These are phyloP conservation scores for Sminthopsis crassicaudata DNA, from an alignment of 2,113 vertebrate species.

Conservation along the genomic window DNA sequence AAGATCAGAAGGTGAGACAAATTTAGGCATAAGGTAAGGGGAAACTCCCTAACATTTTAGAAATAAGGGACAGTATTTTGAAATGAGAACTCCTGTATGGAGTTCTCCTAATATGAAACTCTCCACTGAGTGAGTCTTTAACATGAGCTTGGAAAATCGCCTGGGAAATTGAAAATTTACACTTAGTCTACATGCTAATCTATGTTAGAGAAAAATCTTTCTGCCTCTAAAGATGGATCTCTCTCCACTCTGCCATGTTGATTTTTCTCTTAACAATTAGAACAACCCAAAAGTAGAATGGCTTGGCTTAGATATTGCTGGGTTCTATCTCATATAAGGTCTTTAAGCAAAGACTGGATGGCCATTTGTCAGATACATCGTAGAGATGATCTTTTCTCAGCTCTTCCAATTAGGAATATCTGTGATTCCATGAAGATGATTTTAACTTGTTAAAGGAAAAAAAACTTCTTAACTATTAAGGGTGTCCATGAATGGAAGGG, in stretches of 20 bases:
- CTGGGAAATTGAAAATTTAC: not conserved
- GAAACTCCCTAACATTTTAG: not conserved
- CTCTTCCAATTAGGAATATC: no score
- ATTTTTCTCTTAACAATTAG: not conserved
- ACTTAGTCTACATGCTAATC: not conserved
- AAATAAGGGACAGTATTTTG: not conserved
- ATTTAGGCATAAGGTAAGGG: no score
- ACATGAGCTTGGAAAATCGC: not conserved
- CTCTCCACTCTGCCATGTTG: not conserved
- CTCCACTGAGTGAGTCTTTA: not conserved
- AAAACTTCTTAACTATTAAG: no score
- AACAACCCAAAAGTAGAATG: not conserved
- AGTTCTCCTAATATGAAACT: not conserved
- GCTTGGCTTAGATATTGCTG: not conserved
- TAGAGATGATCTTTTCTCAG: not conserved
- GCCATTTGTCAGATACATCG: no score
- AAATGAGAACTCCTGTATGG: no score
- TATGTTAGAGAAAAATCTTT: not conserved
- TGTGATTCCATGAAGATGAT: no score
- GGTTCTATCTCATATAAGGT: not conserved
- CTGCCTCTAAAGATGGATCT: not conserved
- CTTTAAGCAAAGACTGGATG: no score
- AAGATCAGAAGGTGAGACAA: not conserved
- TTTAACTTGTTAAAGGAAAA: no score
- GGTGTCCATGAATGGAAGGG: no score